Evolutionary conservation across 1,140 invertebrate genomes (phyloP), one percentile per base, ranked within the genome.

Genomic region (Scylla paramamosain): DNA sequence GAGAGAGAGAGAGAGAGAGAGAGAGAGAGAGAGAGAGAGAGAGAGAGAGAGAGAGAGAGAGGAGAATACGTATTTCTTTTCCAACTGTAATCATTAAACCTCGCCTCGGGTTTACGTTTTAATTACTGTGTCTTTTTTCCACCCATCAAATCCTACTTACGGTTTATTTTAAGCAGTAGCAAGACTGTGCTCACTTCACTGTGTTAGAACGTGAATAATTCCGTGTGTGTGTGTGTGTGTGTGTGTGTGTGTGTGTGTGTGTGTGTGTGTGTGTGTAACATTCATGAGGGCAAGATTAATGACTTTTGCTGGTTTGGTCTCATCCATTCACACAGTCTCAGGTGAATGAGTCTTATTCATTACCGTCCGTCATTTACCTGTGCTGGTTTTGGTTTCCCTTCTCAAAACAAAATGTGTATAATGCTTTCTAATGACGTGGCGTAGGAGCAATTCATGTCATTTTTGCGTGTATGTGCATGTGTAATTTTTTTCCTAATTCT

Each of bases 321-420:
- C 67, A 25, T n/a, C n/a, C 67, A 12, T 20, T 12, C 52, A 25
- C 25, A 1, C 67, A 25, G 67, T n/a, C 67, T n/a, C n/a, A n/a
- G 67, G n/a, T 77, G 67, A 77, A 77, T 77, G 25, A 77, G 67
- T 77, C 67, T 77, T 77, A 77, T 77, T 77, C 67, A 77, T 77
- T n/a, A 12, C 67, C 16, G 67, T 20, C 8, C 67, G 67, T 77
- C 67, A 77, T 77, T n/a, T 77, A 77, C 20, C 67, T 77, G 1
- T 20, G 67, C 20, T n/a, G 67, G 25, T 77, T 77, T 77, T n/a
- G 67, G 67, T 77, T 77, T 77, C 67, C 20, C n/a, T 77, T 77
- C 20, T 59, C 12, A n/a, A 77, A 77, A 77, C 12, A n/a, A 77
- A 77, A 77, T 77, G 6, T 77, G n/a, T 77, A 77, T 77, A 77